Base-by-base conservation (phyloP, 1,140 invertebrate species). In the Colletes gigas region DNA sequence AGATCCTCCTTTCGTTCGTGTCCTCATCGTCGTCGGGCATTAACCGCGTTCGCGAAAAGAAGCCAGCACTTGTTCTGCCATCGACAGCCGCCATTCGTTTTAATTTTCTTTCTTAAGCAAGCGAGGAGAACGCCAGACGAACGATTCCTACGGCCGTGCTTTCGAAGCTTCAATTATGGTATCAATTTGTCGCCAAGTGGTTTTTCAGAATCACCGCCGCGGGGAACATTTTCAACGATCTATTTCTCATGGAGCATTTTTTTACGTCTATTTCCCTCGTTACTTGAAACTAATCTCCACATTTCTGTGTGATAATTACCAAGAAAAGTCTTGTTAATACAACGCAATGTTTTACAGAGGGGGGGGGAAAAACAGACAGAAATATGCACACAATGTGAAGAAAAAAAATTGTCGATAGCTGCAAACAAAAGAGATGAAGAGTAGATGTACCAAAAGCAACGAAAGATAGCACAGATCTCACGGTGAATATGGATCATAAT, bases 31-130 rank as follows among this genome's bases (percentile, higher is more conserved):
- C 67, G 66, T 54, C 82, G 47, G 39, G 70, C 59, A 78, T 82
- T 85, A 84, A 79, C 74, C 74, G 17, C 3, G n/a, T 3, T 19
- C 57, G 59, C 74, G 78, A 21, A 82, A 82, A 85, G 79, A 78
- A 81, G 67, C 73, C 73, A 50, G 19, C 39, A 12, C 47, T 65
- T 67, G 66, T 50, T 74, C 83, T 84, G 84, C 63, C 55, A 66
- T 78, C 78, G 83, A 85, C 78, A 78, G 65, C 21, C 62, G 15
- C 71, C 79, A 78, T 78, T 71, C 69, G 59, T 63, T 82, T 82
- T 84, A 78, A 84, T 85, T 84, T 75, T 69, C 78, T 84, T 85
- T 67, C 55, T 84, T 75, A 75, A 52, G 52, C 39, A 52, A 39
- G 10, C 50, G 69, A n/a, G 4, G 21, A 54, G 68, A 44, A 52